Conservation (phyloP, 2,113 vertebrate genomes). For the Chauna torquata region DNA sequence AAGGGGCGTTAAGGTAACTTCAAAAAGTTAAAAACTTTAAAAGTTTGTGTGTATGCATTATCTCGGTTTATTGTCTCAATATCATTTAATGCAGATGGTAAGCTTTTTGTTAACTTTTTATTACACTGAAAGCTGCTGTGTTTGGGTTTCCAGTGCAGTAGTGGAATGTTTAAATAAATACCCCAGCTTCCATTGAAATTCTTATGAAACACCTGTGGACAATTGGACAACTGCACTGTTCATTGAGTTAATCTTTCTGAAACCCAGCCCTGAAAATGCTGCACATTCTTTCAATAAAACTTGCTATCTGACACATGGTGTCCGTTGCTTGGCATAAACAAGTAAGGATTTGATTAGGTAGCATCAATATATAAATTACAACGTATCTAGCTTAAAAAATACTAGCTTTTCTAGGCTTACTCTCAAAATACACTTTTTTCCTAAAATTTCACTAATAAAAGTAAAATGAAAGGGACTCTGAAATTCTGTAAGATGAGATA, state of each 20-base stretch:
- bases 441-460: neutral
- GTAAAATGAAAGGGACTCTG: neutral
- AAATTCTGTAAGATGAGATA: neutral
- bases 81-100: neutral
- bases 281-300: neutral
- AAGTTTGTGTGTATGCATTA: neutral
- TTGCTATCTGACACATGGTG: neutral
- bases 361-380: neutral
- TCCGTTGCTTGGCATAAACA: neutral
- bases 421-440: neutral
- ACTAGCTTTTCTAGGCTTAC: neutral
- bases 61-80: neutral
- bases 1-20: neutral
- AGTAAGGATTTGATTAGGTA: neutral
- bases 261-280: conserved; percentile 33
- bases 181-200: neutral
- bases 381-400: neutral
- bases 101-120: neutral
- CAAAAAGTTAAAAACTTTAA: neutral
- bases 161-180: conserved; percentile 48
- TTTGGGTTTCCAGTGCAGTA: conserved; percentile 15
- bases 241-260: conserved; percentile 22
- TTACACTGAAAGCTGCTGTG: neutral
- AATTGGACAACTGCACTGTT: conserved; percentile 34
- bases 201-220: conserved; percentile 50